These are phyloP conservation scores for Eudasyphora cyanicolor DNA, from an alignment of 2,888 invertebrate species.

Conservation along the genomic window DNA sequence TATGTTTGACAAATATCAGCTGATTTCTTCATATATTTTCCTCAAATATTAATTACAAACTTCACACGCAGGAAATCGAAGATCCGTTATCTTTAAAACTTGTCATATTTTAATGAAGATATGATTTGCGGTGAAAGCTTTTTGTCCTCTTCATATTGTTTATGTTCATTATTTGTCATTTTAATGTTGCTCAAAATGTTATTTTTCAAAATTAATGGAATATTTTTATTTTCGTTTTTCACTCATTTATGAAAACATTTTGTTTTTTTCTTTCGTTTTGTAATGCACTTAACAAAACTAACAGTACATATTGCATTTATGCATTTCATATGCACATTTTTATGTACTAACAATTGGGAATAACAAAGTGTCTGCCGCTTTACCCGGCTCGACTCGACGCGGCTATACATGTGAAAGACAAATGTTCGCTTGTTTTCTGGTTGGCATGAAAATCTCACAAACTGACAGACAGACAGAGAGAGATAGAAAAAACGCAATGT, in stretches of 20 bases:
- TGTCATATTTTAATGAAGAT: no score
- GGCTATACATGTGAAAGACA: neutral
- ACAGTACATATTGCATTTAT: neutral
- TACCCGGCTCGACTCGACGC: neutral
- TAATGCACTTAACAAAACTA: neutral
- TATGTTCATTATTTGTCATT: neutral
- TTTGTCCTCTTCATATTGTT: neutral
- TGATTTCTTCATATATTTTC: no score
- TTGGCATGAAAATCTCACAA: neutral
- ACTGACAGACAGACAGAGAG: neutral
- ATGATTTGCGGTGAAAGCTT: slow-evolving; percentile 24
- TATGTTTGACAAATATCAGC: no score
- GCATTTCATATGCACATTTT: neutral
- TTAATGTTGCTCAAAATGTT: neutral
- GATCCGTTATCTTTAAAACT: no score
- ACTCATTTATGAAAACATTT: slow-evolving; percentile 6
- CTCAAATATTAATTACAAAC: no score
- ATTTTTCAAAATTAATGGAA: neutral
- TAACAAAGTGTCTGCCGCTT: neutral
- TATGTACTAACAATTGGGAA: no score
- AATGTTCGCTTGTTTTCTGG: neutral
- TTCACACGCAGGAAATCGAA: no score
- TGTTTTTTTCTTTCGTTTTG: no score
- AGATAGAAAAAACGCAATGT: neutral
- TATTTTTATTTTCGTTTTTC: neutral